Evolutionary conservation across 2,888 invertebrate genomes (phyloP).

Genomic region (Amorpha juglandis): DNA sequence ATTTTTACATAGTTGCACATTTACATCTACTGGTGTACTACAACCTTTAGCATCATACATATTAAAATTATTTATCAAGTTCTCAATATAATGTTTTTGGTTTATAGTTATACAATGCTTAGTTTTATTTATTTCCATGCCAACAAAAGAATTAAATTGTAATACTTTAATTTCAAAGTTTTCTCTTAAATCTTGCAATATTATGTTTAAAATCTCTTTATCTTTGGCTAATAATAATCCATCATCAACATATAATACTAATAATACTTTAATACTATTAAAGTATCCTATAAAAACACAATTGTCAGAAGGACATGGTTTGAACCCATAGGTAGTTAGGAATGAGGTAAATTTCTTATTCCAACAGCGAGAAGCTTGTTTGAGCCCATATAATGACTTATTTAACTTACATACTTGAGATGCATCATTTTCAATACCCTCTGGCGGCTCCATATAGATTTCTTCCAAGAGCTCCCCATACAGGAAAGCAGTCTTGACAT

Average conservation of each 20-base stretch:
- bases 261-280: constrained; percentile 35
- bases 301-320: constrained; percentile 35
- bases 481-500: constrained; percentile 41
- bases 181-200: constrained; percentile 34
- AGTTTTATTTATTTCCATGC: constrained; percentile 36
- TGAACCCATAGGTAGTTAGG: constrained; percentile 40
- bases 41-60: constrained; percentile 36
- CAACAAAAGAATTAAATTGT: constrained; percentile 40
- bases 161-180: constrained; percentile 41
- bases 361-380: constrained; percentile 44
- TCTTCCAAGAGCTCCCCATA: constrained; percentile 38
- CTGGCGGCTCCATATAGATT: constrained; percentile 40
- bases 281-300: constrained; percentile 42
- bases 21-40: constrained; percentile 33
- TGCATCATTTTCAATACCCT: constrained; percentile 28
- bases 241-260: constrained; percentile 48
- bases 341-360: constrained; percentile 38
- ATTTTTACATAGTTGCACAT: constrained; percentile 33
- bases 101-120: constrained; percentile 35
- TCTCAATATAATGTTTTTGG: constrained; percentile 37
- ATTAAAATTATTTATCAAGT: constrained; percentile 41
- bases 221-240: constrained; percentile 21
- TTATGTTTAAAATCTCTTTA: constrained; percentile 26
- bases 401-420: constrained; percentile 35
- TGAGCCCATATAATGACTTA: constrained; percentile 43